phyloP scores from a whole-genome alignment of 2,888 invertebrate species.

The Selenia dentaria region DNA sequence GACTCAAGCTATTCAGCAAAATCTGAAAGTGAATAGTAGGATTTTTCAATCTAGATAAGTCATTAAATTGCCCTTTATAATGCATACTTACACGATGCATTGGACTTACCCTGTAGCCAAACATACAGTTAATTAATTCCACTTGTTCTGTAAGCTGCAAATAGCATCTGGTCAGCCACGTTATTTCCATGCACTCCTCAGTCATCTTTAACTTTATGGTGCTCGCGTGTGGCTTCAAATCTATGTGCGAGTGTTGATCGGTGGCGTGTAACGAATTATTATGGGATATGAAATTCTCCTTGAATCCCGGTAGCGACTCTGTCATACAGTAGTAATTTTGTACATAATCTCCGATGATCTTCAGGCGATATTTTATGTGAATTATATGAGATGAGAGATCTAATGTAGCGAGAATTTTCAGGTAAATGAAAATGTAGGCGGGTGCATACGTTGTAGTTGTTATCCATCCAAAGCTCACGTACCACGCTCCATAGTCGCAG shows the following conservation, averaged over 20 bases:
- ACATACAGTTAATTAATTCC: constrained; percentile 62
- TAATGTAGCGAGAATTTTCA: constrained; percentile 62
- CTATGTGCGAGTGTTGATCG: too few species aligned
- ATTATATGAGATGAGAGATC: constrained; percentile 61
- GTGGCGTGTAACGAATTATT: too few species aligned
- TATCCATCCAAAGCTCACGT: constrained; percentile 43
- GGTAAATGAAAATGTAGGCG: constrained; percentile 56
- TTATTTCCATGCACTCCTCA: constrained; percentile 38
- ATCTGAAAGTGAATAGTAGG: constrained; percentile 59
- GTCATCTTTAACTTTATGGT: constrained; percentile 19
- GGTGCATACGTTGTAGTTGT: constrained; percentile 45
- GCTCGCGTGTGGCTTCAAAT: constrained; percentile 44
- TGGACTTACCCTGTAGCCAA: constrained; percentile 62
- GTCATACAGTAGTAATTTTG: constrained; percentile 40
- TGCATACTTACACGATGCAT: too few species aligned
- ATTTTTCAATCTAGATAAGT: too few species aligned
- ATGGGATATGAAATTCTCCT: constrained; percentile 27
- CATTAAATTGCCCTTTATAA: too few species aligned
- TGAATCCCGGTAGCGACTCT: constrained; percentile 28
- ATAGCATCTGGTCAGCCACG: constrained; percentile 58
- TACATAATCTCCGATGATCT: constrained; percentile 49
- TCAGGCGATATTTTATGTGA: constrained; percentile 57
- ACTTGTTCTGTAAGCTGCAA: constrained; percentile 63
- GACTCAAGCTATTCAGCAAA: constrained; percentile 59
- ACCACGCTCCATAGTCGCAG: constrained; percentile 58